Percentiles rank a stretch among this genome's conserved stretches.
phyloP scores from a whole-genome alignment of 2,113 vertebrate species.

The Dicrurus megarhynchus region DNA sequence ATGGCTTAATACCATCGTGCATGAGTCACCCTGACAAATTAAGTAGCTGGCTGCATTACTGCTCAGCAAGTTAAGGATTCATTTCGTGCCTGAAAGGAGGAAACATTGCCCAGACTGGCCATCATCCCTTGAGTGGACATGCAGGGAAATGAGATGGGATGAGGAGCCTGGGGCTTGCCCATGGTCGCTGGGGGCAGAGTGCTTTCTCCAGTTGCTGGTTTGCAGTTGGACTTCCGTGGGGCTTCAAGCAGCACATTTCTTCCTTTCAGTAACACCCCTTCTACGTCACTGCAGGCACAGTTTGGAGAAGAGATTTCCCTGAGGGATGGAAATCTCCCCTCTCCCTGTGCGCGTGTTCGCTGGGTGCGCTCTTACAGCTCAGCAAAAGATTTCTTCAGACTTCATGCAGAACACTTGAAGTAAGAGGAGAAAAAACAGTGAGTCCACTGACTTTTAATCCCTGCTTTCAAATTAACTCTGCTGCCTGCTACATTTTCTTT shows the following conservation, averaged over 20 bases:
- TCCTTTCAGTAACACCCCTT: not conserved
- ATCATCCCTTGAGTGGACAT: accelerated
- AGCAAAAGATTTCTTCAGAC: not conserved
- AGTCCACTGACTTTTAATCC: not conserved
- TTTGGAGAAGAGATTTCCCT: not conserved
- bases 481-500: not conserved
- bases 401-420: not conserved
- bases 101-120: not conserved
- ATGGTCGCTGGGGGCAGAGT: accelerated
- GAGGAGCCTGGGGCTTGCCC: not conserved
- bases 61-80: not conserved
- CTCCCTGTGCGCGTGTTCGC: accelerated
- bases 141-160: not conserved
- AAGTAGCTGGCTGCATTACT: not conserved
- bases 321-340: not conserved
- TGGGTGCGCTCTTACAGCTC: not conserved
- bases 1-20: not conserved
- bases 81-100: not conserved
- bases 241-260: not conserved
- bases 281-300: accelerated
- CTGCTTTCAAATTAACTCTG: not conserved
- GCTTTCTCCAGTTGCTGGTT: not conserved
- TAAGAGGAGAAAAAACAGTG: not conserved
- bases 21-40: conserved; percentile 3
- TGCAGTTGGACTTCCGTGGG: not conserved